phyloP scores from a whole-genome alignment of 2,888 invertebrate genomes.

The Tipula vernalis region DNA sequence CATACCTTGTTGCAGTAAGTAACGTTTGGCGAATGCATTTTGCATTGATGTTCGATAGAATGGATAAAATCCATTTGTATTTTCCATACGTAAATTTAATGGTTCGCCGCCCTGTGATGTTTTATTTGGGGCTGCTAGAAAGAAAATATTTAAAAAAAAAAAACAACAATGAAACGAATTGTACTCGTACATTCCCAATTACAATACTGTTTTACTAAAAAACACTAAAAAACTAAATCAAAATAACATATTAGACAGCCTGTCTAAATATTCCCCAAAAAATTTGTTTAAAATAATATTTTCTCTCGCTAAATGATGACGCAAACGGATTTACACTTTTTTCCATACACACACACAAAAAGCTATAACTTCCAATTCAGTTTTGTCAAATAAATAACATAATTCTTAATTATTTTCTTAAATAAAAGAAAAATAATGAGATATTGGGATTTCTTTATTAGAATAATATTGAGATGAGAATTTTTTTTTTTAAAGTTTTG shows the following conservation, averaged over 20 bases:
- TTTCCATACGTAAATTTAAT: constrained; percentile 11
- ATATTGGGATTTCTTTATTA: neutral
- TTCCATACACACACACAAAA: neutral
- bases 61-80: constrained; percentile 5
- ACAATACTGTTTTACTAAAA: neutral
- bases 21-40: constrained; percentile 11
- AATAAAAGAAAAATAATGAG: neutral
- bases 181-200: neutral
- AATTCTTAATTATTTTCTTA: neutral
- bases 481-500: neutral
- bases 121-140: neutral
- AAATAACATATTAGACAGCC: neutral
- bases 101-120: neutral
- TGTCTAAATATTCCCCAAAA: neutral
- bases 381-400: neutral
- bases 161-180: neutral
- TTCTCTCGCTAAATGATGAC: neutral
- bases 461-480: neutral
- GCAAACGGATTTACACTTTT: neutral
- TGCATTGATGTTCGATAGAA: neutral
- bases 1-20: constrained; percentile 11
- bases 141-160: neutral
- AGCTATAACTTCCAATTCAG: neutral
- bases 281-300: neutral
- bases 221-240: neutral